Percentiles rank a stretch among this genome's conserved stretches.
Conservation (phyloP, 2,888 invertebrate genomes). For the Drosophila borborema region DNA sequence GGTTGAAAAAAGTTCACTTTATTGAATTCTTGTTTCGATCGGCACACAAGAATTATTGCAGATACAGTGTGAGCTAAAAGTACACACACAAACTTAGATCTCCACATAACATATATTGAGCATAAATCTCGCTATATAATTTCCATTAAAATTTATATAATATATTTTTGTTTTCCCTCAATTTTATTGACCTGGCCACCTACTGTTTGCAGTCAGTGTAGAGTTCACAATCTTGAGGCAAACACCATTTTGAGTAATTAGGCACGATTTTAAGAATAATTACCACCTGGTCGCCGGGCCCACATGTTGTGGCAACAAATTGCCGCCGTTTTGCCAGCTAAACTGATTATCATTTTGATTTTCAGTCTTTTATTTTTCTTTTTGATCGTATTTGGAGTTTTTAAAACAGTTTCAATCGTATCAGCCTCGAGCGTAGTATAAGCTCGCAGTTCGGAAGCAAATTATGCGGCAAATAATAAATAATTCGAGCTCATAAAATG, state of each 20-base stretch:
- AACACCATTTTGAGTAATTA: conserved; percentile 64
- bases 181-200: background rate
- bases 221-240: conserved; percentile 29
- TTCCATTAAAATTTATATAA: background rate
- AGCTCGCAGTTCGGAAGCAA: conserved; percentile 75
- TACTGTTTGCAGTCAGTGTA: conserved; percentile 26
- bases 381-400: conserved; percentile 3
- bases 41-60: conserved; percentile 21
- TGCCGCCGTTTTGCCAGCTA: conserved; percentile 27
- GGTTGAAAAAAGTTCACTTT: conserved; percentile 61
- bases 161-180: background rate
- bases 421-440: conserved; percentile 27
- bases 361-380: background rate
- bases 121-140: background rate
- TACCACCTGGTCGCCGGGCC: conserved; percentile 72
- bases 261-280: conserved; percentile 74
- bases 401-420: conserved; percentile 18
- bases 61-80: conserved; percentile 28
- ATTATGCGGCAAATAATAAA: conserved; percentile 76
- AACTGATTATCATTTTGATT: conserved; percentile 11
- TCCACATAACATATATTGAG: no score
- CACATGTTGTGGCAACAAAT: conserved; percentile 51
- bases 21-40: conserved; percentile 74
- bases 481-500: conserved; percentile 76
- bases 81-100: background rate